These are phyloP conservation scores for Choloepus hoffmanni DNA, from an alignment of 2,113 vertebrate species.

Conservation along the genomic window DNA sequence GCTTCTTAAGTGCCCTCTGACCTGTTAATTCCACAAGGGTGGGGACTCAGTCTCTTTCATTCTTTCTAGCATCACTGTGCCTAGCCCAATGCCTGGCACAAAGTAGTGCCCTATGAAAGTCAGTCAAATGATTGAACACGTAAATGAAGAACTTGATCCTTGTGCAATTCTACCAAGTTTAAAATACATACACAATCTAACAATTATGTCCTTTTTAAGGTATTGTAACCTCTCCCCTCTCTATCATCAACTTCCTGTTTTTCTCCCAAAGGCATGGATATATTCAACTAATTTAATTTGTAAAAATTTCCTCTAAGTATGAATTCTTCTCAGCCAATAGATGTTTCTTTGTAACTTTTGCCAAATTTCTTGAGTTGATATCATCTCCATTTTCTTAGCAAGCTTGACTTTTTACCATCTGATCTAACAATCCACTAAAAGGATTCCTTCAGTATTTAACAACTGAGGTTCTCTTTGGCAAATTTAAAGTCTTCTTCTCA, in stretches of 20 bases:
- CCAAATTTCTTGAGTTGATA: conserved; percentile 1
- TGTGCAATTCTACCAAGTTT: neutral
- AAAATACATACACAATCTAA: neutral
- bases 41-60: neutral
- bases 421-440: neutral
- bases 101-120: neutral
- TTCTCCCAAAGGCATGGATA: neutral
- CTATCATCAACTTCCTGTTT: neutral
- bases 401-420: neutral
- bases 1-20: neutral
- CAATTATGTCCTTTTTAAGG: neutral
- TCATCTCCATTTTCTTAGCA: neutral
- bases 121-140: neutral
- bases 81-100: neutral
- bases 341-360: neutral
- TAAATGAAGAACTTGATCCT: neutral
- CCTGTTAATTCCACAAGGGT: neutral
- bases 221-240: neutral
- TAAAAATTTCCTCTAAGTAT: neutral
- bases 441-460: neutral
- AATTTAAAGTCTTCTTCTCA: neutral
- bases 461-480: neutral
- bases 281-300: neutral
- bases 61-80: neutral
- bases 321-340: neutral